A percentile compares a stretch with the other conserved stretches of the same genome.
Evolutionary conservation across 2,113 vertebrate genomes (phyloP).

Genomic region (Typhlomys cinereus): DNA sequence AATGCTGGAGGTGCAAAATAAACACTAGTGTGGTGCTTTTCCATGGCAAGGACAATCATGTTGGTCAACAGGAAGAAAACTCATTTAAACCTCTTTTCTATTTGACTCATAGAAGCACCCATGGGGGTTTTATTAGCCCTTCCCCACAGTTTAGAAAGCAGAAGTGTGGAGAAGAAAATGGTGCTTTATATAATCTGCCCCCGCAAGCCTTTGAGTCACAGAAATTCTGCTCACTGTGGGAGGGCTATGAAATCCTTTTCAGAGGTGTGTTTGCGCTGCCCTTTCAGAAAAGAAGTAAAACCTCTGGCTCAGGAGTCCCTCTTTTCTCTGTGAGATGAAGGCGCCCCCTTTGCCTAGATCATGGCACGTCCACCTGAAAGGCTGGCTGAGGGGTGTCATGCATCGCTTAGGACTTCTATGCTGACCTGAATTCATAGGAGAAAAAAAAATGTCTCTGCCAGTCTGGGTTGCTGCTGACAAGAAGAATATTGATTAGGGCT

Average conservation of each 20-base stretch:
- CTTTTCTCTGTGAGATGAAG: conserved; percentile 69
- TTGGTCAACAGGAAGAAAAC: neutral
- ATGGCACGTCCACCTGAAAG: conserved; percentile 72
- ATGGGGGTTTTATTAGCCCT: conserved; percentile 25
- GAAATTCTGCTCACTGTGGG: conserved; percentile 70
- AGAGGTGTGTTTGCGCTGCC: conserved; percentile 65
- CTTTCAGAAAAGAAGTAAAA: conserved; percentile 20
- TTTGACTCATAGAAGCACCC: conserved; percentile 33
- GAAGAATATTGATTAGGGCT: conserved; percentile 75
- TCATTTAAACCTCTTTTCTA: conserved; percentile 33
- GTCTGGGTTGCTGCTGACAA: conserved; percentile 74
- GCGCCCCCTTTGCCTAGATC: conserved; percentile 76
- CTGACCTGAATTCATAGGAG: conserved; percentile 77
- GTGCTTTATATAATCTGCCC: conserved; percentile 73
- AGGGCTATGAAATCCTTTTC: conserved; percentile 69
- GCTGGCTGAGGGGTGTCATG: conserved; percentile 76
- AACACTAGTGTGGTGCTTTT: neutral
- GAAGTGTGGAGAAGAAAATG: neutral
- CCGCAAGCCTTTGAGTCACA: conserved; percentile 68
- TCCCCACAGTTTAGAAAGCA: conserved; percentile 10
- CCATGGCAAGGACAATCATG: neutral
- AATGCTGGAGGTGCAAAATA: neutral
- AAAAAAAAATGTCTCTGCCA: conserved; percentile 72
- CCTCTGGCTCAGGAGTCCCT: conserved; percentile 25
- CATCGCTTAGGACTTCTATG: conserved; percentile 83